Evolutionary conservation across 2,888 invertebrate genomes (phyloP), one percentile per base, ranked within the genome.

Genomic region (Entomobrya multifasciata): DNA sequence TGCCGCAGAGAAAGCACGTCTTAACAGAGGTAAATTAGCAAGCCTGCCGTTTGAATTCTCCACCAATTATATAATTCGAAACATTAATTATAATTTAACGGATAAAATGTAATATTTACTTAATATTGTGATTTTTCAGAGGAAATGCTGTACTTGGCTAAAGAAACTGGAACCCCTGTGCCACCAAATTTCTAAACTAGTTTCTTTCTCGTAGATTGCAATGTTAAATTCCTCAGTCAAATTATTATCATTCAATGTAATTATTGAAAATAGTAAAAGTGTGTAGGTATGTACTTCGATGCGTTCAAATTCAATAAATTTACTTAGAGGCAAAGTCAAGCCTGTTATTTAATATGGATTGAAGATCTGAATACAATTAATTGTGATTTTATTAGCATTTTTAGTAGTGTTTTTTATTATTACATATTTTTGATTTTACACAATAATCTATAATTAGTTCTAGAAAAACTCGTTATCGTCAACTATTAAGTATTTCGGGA

Each of bases 1-100:
- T 27, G 95, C 95, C 49, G 94, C 94, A 89, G 96, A 97, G 92
- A 96, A 95, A 93, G 95, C 94, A 87, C 92, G 93, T 1, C 94
- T 94, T 57, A 92, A 94, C 15, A 95, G 94, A 55, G 94, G 95
- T 95, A 72, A 55, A 25, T 55, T 76, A n/a, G n/a, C 8, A 36
- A 36, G 4, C 36, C 36, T 36, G 36, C 36, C 36, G 8, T 36
- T 36, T n/a, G n/a, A n/a, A n/a, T n/a, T n/a, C n/a, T n/a, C n/a
- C n/a, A 36, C 36, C 36, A 36, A 4, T 36, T 36, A 36, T n/a
- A n/a, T n/a, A n/a, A n/a, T n/a, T n/a, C n/a, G n/a, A n/a, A n/a
- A n/a, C n/a, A n/a, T n/a, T n/a, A n/a, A n/a, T n/a, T n/a, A n/a
- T n/a, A n/a, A n/a, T n/a, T n/a, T n/a, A n/a, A n/a, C n/a, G n/a